These are phyloP conservation scores for Acanthosepion lycidas DNA, from an alignment of 2,888 invertebrate genomes.

Conservation along the genomic window DNA sequence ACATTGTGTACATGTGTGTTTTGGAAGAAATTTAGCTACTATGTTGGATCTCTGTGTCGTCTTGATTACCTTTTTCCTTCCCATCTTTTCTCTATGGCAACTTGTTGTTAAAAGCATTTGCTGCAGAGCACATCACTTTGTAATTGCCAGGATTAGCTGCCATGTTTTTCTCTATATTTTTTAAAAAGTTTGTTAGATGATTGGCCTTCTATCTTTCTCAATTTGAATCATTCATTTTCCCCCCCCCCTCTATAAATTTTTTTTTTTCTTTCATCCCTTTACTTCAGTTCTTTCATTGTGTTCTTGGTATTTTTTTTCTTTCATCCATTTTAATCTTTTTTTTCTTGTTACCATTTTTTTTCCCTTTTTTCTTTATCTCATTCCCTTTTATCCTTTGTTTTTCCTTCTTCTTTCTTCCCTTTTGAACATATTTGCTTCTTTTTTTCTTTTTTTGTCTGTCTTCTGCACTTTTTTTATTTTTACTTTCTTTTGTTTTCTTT, in stretches of 20 bases:
- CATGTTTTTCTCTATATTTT: not conserved
- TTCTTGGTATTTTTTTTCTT: too few species aligned
- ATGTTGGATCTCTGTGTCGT: not conserved
- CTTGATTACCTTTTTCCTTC: not conserved
- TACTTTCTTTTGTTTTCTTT: not conserved
- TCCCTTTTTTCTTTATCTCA: not conserved
- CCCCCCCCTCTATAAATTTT: too few species aligned
- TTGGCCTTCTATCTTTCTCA: not conserved
- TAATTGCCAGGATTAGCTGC: not conserved
- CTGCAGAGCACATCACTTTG: not conserved
- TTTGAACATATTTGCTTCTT: too few species aligned
- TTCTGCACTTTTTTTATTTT: too few species aligned
- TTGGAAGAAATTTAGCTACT: not conserved
- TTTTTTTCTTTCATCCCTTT: too few species aligned
- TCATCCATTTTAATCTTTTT: too few species aligned
- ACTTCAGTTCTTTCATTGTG: too few species aligned
- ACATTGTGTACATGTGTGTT: not conserved
- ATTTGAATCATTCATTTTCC: not conserved
- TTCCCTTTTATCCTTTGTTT: not conserved
- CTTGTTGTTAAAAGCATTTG: not conserved
- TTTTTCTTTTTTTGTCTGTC: too few species aligned
- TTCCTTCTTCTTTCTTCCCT: not conserved
- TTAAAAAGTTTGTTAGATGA: not conserved
- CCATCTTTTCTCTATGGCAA: not conserved
- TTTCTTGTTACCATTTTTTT: too few species aligned